Evolutionary conservation across 2,888 invertebrate species (phyloP).

Genomic region (Uropetala carovei): DNA sequence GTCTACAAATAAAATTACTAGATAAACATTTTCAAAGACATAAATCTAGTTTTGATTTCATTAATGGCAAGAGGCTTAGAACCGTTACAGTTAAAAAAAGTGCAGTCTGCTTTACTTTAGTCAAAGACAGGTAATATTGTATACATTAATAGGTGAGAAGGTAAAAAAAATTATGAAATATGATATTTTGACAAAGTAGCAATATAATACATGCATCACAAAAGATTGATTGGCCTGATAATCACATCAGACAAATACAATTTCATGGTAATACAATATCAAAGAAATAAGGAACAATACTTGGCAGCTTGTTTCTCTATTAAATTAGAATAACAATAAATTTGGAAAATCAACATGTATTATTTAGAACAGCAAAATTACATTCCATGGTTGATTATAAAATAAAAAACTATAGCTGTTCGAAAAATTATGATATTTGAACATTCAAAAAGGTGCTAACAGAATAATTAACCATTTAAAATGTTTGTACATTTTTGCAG

Average conservation of each 20-base stretch:
- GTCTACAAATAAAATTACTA: not conserved
- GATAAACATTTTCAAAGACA: not conserved
- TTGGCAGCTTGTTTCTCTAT: not conserved
- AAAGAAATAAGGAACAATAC: not conserved
- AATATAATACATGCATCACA: not conserved
- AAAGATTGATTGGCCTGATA: not conserved
- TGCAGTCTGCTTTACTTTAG: not conserved
- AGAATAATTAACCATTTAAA: not conserved
- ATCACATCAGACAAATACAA: slow-evolving; percentile 1
- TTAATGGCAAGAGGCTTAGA: slow-evolving; percentile 9
- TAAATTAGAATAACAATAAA: not conserved
- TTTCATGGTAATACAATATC: not conserved
- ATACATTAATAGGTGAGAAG: not conserved
- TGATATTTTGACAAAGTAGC: not conserved
- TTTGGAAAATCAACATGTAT: too few relatives aligned
- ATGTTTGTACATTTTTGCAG: not conserved
- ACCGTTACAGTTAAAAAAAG: slow-evolving; percentile 36
- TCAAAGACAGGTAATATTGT: not conserved
- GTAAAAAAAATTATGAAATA: not conserved
- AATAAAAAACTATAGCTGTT: not conserved
- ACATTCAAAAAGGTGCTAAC: not conserved
- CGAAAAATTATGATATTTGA: not conserved
- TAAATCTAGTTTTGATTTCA: not conserved
- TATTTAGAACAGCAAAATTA: too few relatives aligned
- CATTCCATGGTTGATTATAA: not conserved